A percentile compares a stretch with the other conserved stretches of the same genome.
Evolutionary conservation across 2,797 vertebrate genomes (phyloP).

Genomic region (Danio albolineatus): DNA sequence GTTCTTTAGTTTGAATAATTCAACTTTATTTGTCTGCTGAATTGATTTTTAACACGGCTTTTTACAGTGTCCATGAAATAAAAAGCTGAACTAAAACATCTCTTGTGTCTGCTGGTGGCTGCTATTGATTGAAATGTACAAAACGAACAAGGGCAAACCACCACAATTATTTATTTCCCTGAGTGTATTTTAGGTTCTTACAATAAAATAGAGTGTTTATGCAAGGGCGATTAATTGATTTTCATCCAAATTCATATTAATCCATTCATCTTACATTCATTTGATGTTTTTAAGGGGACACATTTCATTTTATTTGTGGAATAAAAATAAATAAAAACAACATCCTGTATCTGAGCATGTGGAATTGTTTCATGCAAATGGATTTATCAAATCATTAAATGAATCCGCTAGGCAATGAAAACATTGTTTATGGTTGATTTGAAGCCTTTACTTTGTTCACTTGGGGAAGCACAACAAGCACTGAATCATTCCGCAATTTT

Average conservation of each 20-base stretch:
- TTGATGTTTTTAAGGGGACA: too few species aligned
- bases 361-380: conserved; percentile 10
- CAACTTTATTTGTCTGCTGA: conserved; percentile 58
- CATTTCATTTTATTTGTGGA: too few species aligned
- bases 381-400: conserved; percentile 29
- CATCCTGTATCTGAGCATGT: background rate
- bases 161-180: background rate
- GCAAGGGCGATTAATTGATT: too few species aligned
- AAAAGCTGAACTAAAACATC: background rate
- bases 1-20: conserved; percentile 68
- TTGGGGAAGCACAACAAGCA: conserved; percentile 5
- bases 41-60: conserved; percentile 6
- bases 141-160: background rate
- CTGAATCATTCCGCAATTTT: conserved; percentile 44
- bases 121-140: background rate
- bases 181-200: too few species aligned
- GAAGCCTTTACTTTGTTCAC: conserved; percentile 30
- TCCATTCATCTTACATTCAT: too few species aligned
- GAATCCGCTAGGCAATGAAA: conserved; percentile 1
- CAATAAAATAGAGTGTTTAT: too few species aligned
- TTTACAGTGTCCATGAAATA: conserved; percentile 15
- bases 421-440: conserved; percentile 30
- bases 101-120: background rate
- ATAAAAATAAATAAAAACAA: too few species aligned
- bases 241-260: too few species aligned